Conservation (phyloP, 2,797 vertebrate genomes). For the Mormyrops attenuatus region DNA sequence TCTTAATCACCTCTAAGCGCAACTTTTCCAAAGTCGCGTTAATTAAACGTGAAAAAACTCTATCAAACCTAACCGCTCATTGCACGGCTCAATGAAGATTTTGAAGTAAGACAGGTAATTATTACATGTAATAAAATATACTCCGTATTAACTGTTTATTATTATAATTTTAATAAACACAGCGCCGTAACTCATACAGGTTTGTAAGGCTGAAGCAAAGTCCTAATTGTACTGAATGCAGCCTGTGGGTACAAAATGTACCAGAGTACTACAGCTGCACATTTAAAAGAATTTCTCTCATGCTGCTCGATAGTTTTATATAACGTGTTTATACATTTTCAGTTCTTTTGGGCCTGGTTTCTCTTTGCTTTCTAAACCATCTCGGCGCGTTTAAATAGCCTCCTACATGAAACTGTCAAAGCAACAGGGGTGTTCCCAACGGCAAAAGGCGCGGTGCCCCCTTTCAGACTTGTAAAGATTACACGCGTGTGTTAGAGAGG, state of each 20-base stretch:
- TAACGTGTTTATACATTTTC: neutral
- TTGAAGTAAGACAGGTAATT: neutral
- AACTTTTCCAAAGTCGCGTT: neutral
- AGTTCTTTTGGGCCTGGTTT: neutral
- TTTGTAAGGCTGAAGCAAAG: neutral
- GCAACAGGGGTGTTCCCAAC: neutral
- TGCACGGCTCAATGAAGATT: neutral
- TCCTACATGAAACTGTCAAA: neutral
- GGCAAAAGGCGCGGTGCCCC: neutral
- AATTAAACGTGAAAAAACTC: neutral
- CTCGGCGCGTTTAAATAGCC: neutral
- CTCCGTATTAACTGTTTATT: neutral
- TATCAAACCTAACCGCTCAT: neutral
- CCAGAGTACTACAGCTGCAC: neutral
- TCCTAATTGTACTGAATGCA: neutral
- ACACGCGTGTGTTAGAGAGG: neutral
- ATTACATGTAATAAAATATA: neutral
- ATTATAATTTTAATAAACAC: neutral
- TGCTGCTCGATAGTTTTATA: neutral
- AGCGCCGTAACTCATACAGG: neutral
- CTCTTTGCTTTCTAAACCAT: neutral
- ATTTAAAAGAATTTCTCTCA: neutral
- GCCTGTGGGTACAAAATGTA: neutral
- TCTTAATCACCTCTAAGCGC: neutral
- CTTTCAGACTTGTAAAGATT: slow-evolving; percentile 1